Evolutionary conservation across 2,113 vertebrate species (phyloP).

Genomic region (Corydoras sp.): DNA sequence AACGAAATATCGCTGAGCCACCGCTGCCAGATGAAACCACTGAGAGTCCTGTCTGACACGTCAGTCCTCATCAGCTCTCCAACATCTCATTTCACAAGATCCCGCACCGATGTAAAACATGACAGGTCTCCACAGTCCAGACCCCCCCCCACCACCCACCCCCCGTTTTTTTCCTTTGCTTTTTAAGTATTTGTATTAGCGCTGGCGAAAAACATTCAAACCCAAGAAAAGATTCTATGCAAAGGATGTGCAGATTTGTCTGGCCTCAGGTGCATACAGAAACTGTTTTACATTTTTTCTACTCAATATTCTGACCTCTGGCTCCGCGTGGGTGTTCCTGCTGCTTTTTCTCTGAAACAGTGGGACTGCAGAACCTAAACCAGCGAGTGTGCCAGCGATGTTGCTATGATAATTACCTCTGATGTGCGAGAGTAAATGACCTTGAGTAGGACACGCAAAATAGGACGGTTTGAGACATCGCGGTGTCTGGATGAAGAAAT

Average conservation of each 20-base stretch:
- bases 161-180: too few species aligned
- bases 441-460: too few species aligned
- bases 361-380: constrained; percentile 33
- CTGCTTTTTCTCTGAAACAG: constrained; percentile 28
- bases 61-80: too few species aligned
- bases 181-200: background rate
- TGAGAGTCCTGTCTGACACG: too few species aligned
- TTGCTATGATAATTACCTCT: constrained; percentile 29
- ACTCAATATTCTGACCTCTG: constrained; percentile 37
- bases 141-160: too few species aligned
- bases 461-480: too few species aligned
- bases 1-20: too few species aligned
- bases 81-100: too few species aligned
- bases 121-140: too few species aligned
- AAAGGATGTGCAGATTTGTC: constrained; percentile 4
- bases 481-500: too few species aligned
- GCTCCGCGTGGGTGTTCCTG: constrained; percentile 32
- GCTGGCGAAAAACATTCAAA: background rate
- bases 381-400: constrained; percentile 21
- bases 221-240: background rate
- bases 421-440: background rate
- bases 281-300: constrained; percentile 36
- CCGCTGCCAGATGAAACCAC: too few species aligned
- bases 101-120: too few species aligned
- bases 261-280: constrained; percentile 22